Evolutionary conservation across 2,113 vertebrate genomes (phyloP).

Genomic region (Dryoscopus gambensis): DNA sequence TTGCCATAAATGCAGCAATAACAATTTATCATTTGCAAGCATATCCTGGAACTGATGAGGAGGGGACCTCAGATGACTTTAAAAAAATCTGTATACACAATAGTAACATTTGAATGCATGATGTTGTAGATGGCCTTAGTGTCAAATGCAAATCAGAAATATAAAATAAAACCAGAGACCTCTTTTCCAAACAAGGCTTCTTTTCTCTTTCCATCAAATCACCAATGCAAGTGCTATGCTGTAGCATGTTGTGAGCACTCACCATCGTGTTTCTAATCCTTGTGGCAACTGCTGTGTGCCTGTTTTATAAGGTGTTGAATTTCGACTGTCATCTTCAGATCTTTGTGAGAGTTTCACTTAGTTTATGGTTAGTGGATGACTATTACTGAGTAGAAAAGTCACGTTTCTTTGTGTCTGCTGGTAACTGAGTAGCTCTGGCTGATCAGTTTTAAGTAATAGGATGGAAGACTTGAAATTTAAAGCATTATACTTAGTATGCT

Average conservation of each 20-base stretch:
- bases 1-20: background rate
- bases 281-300: background rate
- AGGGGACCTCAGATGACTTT: background rate
- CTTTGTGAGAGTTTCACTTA: background rate
- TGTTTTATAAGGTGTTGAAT: background rate
- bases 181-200: background rate
- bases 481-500: background rate
- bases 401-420: background rate
- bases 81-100: background rate
- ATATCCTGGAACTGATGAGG: background rate
- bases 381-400: background rate
- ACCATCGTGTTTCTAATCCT: background rate
- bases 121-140: background rate
- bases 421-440: background rate
- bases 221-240: background rate
- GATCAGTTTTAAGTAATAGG: background rate
- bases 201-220: background rate
- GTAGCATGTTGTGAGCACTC: background rate
- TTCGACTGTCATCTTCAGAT: background rate
- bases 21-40: background rate
- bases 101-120: background rate
- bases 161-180: background rate
- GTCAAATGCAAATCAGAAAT: background rate
- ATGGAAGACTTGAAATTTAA: background rate
- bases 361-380: rapidly evolving